phyloP scores from a whole-genome alignment of 2,113 vertebrate species.

The Odontophorus gujanensis region DNA sequence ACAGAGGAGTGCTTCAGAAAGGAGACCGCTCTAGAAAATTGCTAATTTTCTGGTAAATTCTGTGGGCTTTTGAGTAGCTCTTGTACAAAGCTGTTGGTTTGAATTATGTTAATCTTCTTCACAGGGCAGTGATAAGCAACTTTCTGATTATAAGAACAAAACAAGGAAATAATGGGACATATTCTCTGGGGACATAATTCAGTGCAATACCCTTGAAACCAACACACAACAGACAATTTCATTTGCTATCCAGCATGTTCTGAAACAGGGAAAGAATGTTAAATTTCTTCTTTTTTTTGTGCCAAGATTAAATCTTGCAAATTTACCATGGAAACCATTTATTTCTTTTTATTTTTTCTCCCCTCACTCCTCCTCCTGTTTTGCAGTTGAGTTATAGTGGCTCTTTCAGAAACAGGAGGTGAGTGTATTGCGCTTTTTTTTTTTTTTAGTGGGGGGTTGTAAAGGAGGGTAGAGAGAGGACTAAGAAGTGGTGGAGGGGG shows the following conservation, averaged over 20 bases:
- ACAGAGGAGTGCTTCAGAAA: neutral
- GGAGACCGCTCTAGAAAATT: neutral
- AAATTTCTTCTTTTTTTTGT: conserved; percentile 43
- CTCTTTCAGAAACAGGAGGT: neutral
- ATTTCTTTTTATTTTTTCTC: neutral
- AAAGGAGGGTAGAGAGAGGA: neutral
- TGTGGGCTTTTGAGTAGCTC: conserved; percentile 17
- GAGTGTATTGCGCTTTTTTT: neutral
- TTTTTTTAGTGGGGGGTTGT: neutral
- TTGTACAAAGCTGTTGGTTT: neutral
- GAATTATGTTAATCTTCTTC: conserved; percentile 43
- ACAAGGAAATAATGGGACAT: conserved; percentile 22
- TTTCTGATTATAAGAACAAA: conserved; percentile 28
- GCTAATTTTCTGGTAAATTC: neutral
- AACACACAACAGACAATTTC: conserved; percentile 30
- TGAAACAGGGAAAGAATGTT: conserved; percentile 46
- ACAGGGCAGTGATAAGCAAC: conserved; percentile 50
- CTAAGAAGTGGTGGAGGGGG: neutral
- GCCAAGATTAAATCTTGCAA: conserved; percentile 39
- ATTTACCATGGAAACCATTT: conserved; percentile 65
- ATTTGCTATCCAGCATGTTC: conserved; percentile 2
- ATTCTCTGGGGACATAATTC: conserved; percentile 25
- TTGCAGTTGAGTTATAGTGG: neutral
- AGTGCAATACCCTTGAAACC: conserved; percentile 31
- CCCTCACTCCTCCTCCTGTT: neutral